Evolutionary conservation across 1,140 invertebrate species (phyloP), one percentile per base, ranked within the genome.

Genomic region (honey bee (Apis mellifera)): DNA sequence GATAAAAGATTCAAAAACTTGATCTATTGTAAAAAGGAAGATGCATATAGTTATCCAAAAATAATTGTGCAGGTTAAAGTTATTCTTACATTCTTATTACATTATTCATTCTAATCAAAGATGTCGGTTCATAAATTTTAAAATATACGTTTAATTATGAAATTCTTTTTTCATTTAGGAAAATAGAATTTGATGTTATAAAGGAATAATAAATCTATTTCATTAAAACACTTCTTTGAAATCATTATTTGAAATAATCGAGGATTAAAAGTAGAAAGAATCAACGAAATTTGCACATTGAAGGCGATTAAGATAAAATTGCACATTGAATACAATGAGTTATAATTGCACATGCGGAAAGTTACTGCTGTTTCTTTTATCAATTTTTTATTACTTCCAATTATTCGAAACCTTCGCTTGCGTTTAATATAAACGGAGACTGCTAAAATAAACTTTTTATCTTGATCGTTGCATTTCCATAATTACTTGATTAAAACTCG

Each of bases 201-300:
- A 48, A 19, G 50, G 4, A 57, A 62, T 60, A 17, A 12, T 17
- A 23, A 74, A 21, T 48, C 15, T 19, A 42, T 21, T 21, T 9
- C 23, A n/a, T 72, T 57, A 55, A 72, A 32, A n/a, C 21, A 9
- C 48, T 69, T 7, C 48, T 9, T 50, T 69, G 66, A 23, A 69
- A 69, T 69, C 48, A 23, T 69, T 69, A 9, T n/a, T 23, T 2
- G 48, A 23, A 50, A 13, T 52, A 23, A 52, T 2, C 5, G 48
- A 13, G 12, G 26, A 12, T 71, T 57, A 72, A 72, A 72, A 72
- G 26, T 72, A 72, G 54, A 19, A 57, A 54, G 54, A 72, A 57
- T 57, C 70, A 57, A 54, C 54, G 70, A 57, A 72, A 72, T 72
- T 72, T 72, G 23, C 70, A 72, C 70, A 72, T 54, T 42, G 70